Evolutionary conservation across 2,888 invertebrate species (phyloP), one percentile per base, ranked within the genome.

Genomic region (Xanthorhoe spadicearia): DNA sequence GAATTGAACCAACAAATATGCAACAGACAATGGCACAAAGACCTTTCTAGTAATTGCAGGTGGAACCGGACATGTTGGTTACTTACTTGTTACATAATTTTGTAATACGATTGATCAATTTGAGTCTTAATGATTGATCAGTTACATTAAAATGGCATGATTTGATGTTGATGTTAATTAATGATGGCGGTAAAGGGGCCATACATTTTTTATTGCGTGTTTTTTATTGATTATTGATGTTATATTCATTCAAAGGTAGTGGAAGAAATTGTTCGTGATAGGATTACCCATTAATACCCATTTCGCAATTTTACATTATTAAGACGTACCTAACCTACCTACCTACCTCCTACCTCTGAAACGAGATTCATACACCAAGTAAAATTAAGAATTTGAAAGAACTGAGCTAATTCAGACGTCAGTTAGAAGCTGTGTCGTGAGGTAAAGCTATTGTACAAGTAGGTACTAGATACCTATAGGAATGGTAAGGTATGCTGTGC

Each of bases 111-210:
- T 68, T 62, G 61, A 72, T 71, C 70, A 71, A 67, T 62, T 68
- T 61, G 53, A 71, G 65, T 60, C 59, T 61, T 60, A 72, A 66
- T 70, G 72, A 74, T 74, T 68, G 72, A 72, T 74, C 66, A 62
- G 68, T 65, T 61, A 62, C 65, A 62, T 64, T 66, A 64, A 48
- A 54, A 4, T 61, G 61, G 64, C 70, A 64, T 70, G 64, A 66
- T 68, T 63, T 65, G 64, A 61, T 70, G 28, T 54, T 65, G 61
- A 72, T 48, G 56, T 23, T 67, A 67, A 69, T 71, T 69, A 63
- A 69, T 72, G 51, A 28, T 54, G 49, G 46, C 23, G 0, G 15
- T 32, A 32, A 46, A 23, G 46, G 53, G 32, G 46, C 46, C 19
- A 7, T 18, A 35, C n/a, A 8, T 48, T 48, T 58, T 56, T 13